Evolutionary conservation across 1,140 invertebrate species (phyloP).

Genomic region (Saxidomus purpurata): DNA sequence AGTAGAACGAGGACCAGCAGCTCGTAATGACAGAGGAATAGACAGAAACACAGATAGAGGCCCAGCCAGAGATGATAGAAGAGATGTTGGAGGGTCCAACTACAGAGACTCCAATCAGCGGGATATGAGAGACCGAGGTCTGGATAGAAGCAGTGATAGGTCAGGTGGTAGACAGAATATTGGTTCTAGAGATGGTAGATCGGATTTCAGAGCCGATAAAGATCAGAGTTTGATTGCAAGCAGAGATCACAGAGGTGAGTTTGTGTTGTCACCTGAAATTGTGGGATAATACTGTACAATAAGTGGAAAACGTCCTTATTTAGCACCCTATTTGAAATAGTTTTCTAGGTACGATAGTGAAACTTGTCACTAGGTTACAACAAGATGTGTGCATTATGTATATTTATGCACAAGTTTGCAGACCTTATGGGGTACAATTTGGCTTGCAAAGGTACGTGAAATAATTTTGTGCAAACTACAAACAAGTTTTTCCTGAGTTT

Average conservation of each 20-base stretch:
- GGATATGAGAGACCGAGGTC: constrained; percentile 20
- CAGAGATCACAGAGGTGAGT: constrained; percentile 58
- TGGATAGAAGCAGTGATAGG: not conserved
- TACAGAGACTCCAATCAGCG: constrained; percentile 4
- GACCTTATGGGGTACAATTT: too few relatives aligned
- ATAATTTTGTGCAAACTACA: too few relatives aligned
- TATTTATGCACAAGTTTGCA: too few relatives aligned
- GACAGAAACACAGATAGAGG: constrained; percentile 11
- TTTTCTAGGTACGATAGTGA: too few relatives aligned
- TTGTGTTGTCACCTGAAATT: not conserved
- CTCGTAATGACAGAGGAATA: constrained; percentile 5
- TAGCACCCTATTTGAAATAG: too few relatives aligned
- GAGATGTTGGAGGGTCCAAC: constrained; percentile 4
- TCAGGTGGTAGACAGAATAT: constrained; percentile 21
- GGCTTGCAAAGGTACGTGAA: too few relatives aligned
- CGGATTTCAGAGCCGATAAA: constrained; percentile 49
- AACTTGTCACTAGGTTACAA: too few relatives aligned
- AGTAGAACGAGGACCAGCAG: constrained; percentile 23
- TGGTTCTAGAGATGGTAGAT: not conserved
- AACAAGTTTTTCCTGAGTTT: too few relatives aligned
- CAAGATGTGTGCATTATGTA: too few relatives aligned
- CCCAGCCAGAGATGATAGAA: constrained; percentile 30
- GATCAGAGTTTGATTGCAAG: constrained; percentile 20
- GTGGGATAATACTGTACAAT: too few relatives aligned
- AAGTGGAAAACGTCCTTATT: too few relatives aligned